A percentile compares a stretch with the other conserved stretches of the same genome.
phyloP scores from a whole-genome alignment of 2,888 invertebrate genomes.

The Notodonta dromedarius region DNA sequence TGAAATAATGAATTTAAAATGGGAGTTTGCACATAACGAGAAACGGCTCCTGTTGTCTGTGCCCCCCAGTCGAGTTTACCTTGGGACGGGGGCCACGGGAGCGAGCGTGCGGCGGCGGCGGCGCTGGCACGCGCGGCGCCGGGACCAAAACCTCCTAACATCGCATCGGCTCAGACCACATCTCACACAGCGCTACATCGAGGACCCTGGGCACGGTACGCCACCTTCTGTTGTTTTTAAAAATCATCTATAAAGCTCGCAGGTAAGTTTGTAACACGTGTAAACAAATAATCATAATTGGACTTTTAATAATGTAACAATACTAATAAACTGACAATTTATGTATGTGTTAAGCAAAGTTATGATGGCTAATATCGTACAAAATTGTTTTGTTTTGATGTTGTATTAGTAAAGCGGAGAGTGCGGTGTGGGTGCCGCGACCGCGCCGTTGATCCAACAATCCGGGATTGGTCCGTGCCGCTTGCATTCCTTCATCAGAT shows the following conservation, averaged over 20 bases:
- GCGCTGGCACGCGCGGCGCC: constrained; percentile 45
- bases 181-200: constrained; percentile 80
- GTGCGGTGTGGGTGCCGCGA: constrained; percentile 39
- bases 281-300: constrained; percentile 14
- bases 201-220: constrained; percentile 75
- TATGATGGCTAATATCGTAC: constrained; percentile 41
- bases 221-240: constrained; percentile 84
- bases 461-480: constrained; percentile 23
- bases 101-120: constrained; percentile 43
- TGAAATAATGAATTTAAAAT: constrained; percentile 63
- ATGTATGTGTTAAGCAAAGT: constrained; percentile 44
- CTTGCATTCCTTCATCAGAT: neutral
- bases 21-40: constrained; percentile 75
- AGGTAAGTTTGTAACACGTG: constrained; percentile 44
- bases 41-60: constrained; percentile 68
- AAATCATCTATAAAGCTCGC: constrained; percentile 79
- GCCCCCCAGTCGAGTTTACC: constrained; percentile 79
- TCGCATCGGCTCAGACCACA: constrained; percentile 80
- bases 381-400: constrained; percentile 39
- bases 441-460: constrained; percentile 29
- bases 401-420: constrained; percentile 49
- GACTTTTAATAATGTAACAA: constrained; percentile 28
- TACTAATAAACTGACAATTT: constrained; percentile 41
- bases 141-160: constrained; percentile 70
- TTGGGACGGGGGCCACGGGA: constrained; percentile 52